Evolutionary conservation across 1,140 invertebrate genomes (phyloP), one percentile per base, ranked within the genome.

Genomic region (Drosophila subpulchrella): DNA sequence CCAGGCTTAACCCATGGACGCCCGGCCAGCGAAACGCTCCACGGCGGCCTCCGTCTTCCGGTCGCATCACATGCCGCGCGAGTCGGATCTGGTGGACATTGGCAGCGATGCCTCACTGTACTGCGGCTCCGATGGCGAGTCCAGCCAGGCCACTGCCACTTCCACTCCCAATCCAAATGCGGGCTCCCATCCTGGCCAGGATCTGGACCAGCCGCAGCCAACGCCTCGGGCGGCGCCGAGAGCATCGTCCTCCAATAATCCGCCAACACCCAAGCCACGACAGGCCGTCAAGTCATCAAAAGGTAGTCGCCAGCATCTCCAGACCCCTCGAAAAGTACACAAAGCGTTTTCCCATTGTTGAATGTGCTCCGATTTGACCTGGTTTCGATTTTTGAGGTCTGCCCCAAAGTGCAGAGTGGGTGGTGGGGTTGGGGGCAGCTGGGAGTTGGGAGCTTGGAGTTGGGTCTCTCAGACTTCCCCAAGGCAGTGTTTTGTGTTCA

Each of bases 201-300:
- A 58, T 54, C 15, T 32, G 12, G 75, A 68, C 10, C 55, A 74
- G 27, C 30, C 50, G 6, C 85, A 90, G 62, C 77, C 85, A 63
- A 81, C 81, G 48, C 90, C 90, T 68, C 78, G 82, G 55, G 78
- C 90, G 36, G 78, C 90, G 34, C 91, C 91, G 51, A 79, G 90
- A 62, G 90, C 68, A 30, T 51, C 76, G 36, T 61, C 83, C 30
- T 13, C 39, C 65, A 58, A 48, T 71, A 90, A 83, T 86, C 82
- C 83, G 66, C 91, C 91, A 70, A 92, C 91, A 57, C 91, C 91
- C 63, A 92, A 92, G 59, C 92, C 92, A 11, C 82, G 92, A 55
- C 83, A 88, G 76, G 83, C 83, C 62, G 66, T 91, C 90, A 92
- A 85, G 85, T 82, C 81, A 70, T 76, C 83, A 61, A 88, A 88